phyloP scores from a whole-genome alignment of 2,113 vertebrate genomes.

The Tachuris rubrigastra region DNA sequence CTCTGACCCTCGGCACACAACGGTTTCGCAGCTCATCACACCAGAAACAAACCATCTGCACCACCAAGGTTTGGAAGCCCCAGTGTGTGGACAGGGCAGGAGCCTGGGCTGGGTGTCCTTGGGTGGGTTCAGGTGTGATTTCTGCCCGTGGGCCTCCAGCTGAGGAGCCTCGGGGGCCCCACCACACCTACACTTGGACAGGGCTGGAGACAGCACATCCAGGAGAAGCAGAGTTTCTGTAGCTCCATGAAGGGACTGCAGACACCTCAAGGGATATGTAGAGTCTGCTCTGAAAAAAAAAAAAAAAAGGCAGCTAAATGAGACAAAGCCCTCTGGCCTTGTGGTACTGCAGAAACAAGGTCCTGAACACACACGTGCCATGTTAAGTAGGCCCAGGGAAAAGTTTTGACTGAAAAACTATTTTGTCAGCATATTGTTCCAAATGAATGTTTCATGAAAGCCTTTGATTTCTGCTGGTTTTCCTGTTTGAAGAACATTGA shows the following conservation, averaged over 20 bases:
- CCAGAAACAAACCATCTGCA: background rate
- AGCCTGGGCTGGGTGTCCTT: background rate
- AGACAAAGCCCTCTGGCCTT: background rate
- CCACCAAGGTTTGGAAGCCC: background rate
- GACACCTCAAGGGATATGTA: background rate
- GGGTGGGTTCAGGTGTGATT: background rate
- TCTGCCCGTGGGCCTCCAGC: rapidly evolving
- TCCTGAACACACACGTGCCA: background rate
- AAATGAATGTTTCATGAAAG: slow-evolving; percentile 9
- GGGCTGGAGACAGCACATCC: background rate
- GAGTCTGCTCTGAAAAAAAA: background rate
- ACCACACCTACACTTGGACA: rapidly evolving
- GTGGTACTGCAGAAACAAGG: background rate
- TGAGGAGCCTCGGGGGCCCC: background rate
- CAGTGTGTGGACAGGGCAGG: background rate
- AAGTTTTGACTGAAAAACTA: background rate
- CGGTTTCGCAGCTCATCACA: background rate
- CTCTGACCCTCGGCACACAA: background rate
- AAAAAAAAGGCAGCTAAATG: background rate
- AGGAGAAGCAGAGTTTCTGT: background rate
- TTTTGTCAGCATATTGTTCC: slow-evolving; percentile 6
- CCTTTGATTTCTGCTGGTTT: background rate
- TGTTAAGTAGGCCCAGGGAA: background rate
- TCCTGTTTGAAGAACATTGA: background rate
- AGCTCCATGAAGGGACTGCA: background rate